A percentile compares a stretch with the other conserved stretches of the same genome.
These are phyloP conservation scores for Pandemis corylana DNA, from an alignment of 2,888 invertebrate species.

Conservation along the genomic window DNA sequence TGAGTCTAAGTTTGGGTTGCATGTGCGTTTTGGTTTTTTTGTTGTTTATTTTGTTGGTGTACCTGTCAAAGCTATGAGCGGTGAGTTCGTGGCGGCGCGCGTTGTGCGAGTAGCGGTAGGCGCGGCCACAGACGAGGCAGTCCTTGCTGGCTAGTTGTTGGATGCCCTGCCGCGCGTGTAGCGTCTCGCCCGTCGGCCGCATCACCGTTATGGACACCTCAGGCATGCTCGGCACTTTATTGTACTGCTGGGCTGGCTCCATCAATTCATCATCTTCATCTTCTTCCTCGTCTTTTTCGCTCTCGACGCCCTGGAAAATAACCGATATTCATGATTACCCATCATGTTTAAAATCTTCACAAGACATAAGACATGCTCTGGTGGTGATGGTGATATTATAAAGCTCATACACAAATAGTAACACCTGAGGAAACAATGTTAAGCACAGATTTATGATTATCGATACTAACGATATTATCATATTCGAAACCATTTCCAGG, in stretches of 20 bases:
- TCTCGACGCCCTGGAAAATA: constrained; percentile 74
- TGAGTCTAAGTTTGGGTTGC: constrained; percentile 78
- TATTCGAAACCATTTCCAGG: too few species aligned
- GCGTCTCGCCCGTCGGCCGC: constrained; percentile 76
- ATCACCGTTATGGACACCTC: constrained; percentile 81
- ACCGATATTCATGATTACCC: constrained; percentile 1
- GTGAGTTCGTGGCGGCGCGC: constrained; percentile 80
- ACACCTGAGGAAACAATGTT: too few species aligned
- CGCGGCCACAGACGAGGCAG: constrained; percentile 79
- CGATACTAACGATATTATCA: too few species aligned
- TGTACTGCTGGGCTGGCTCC: constrained; percentile 54
- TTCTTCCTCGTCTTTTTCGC: constrained; percentile 67
- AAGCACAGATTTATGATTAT: too few species aligned
- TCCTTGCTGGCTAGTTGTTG: constrained; percentile 81
- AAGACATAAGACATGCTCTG: too few species aligned
- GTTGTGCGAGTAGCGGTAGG: constrained; percentile 82
- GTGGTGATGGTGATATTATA: too few species aligned
- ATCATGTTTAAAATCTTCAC: background rate
- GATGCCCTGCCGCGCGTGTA: constrained; percentile 77
- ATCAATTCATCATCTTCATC: constrained; percentile 68
- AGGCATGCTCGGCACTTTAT: constrained; percentile 70
- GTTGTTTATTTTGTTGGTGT: constrained; percentile 76
- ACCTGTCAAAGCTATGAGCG: constrained; percentile 79
- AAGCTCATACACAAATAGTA: too few species aligned
- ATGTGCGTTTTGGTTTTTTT: constrained; percentile 65